Evolutionary conservation across 2,888 invertebrate species (phyloP), one percentile per base, ranked within the genome.

Genomic region (Drosophila siamana): DNA sequence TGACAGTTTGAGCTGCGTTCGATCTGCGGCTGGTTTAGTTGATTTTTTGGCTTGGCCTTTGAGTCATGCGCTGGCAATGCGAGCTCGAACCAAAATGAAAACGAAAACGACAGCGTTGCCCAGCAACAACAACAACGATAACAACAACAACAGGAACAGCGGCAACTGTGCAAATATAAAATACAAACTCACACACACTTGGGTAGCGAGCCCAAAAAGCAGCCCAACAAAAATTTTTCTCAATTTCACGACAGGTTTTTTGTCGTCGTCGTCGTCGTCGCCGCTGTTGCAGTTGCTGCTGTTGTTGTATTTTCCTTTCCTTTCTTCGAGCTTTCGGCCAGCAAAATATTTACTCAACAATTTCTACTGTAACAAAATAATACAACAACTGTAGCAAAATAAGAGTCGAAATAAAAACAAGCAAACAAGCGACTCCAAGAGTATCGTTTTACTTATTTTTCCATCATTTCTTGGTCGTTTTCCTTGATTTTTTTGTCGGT

Each of bases 261-360:
- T 36, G 33, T 24, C 11, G 41, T 52, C 15, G 51, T 40, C 26
- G 51, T 40, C 7, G 16, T 19, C 15, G 28, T 43, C 9, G 28
- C 41, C 41, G 36, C 51, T 51, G 40, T 36, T 57, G 69, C 47
- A 19, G 61, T 33, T 41, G 52, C 48, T 64, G 59, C 36, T 50
- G 54, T 55, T 69, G 64, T 51, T 65, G 64, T 60, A 60, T 61
- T 71, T 70, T 69, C 74, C 60, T 68, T 65, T 75, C 65, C 62
- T 59, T 78, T 71, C 57, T 67, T 78, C 43, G 30, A 19, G 19
- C 24, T 50, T 44, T 26, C 47, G 67, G 44, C 26, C 60, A 61
- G 63, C 77, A 78, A 86, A 84, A 86, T 86, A 84, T 84, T 86
- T 83, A 79, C 79, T 77, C 67, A 83, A 83, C 86, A 81, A 84